These are phyloP conservation scores for Schizothorax lantsangensis DNA, from an alignment of 2,797 vertebrate genomes.

Conservation along the genomic window DNA sequence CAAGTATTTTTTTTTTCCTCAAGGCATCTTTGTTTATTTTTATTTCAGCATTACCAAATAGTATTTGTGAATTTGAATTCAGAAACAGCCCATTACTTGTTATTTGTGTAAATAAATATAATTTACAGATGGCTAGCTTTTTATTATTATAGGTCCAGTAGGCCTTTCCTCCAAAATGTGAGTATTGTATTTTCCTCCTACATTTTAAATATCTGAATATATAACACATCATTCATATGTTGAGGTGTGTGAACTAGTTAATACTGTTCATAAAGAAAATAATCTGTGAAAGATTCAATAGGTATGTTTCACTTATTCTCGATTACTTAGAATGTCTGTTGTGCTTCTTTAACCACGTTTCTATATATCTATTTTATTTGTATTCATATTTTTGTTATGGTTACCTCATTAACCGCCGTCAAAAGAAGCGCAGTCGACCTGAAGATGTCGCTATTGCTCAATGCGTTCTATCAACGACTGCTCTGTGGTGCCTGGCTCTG, in stretches of 20 bases:
- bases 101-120: neutral
- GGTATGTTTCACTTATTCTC: neutral
- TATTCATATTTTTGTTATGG: neutral
- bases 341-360: neutral
- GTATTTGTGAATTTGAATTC: neutral
- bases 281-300: neutral
- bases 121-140: neutral
- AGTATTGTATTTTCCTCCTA: neutral
- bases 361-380: neutral
- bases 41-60: neutral
- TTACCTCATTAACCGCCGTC: neutral
- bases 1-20: no score
- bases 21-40: no score
- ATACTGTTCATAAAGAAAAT: neutral
- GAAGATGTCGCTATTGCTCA: constrained; percentile 6
- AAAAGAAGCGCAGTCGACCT: neutral
- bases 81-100: neutral
- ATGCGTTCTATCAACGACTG: neutral
- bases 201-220: neutral
- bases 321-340: neutral
- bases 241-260: neutral
- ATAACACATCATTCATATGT: neutral
- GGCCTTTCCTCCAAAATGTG: neutral
- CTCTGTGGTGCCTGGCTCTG: neutral
- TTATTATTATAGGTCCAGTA: neutral